Percentiles rank a stretch among this genome's conserved stretches.
phyloP scores from a whole-genome alignment of 2,888 invertebrate genomes.

The Marasmarcha lunaedactyla region DNA sequence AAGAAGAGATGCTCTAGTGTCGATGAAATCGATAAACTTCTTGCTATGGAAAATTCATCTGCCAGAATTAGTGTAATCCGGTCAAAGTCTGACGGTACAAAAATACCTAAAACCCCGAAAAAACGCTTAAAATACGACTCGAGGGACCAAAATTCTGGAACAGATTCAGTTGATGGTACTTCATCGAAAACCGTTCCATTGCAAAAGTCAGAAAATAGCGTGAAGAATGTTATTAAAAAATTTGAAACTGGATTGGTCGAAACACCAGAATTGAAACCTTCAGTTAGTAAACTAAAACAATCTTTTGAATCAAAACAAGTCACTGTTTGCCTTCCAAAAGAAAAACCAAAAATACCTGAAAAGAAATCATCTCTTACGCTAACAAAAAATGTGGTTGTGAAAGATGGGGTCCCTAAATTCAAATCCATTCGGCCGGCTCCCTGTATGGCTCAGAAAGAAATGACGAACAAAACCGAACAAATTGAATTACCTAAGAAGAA shows the following conservation, averaged over 20 bases:
- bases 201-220: constrained; percentile 30
- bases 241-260: constrained; percentile 61
- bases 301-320: constrained; percentile 40
- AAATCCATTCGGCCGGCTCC: constrained; percentile 45
- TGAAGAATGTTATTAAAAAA: constrained; percentile 58
- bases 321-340: constrained; percentile 32
- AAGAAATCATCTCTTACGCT: constrained; percentile 65
- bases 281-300: constrained; percentile 37
- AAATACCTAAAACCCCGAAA: constrained; percentile 38
- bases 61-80: constrained; percentile 50
- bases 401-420: constrained; percentile 64
- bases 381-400: constrained; percentile 64
- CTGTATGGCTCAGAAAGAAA: constrained; percentile 17
- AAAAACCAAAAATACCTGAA: constrained; percentile 73
- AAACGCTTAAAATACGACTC: constrained; percentile 47
- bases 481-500: constrained; percentile 30
- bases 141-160: constrained; percentile 44
- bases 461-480: constrained; percentile 17
- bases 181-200: constrained; percentile 24
- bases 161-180: constrained; percentile 51
- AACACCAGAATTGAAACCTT: constrained; percentile 28
- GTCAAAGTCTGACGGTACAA: constrained; percentile 59
- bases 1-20: constrained; percentile 63
- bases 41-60: constrained; percentile 30
- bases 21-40: constrained; percentile 54